Percentiles rank a stretch among this genome's conserved stretches.
These are phyloP conservation scores for Drosophila albomicans DNA, from an alignment of 1,140 invertebrate species.

Conservation along the genomic window DNA sequence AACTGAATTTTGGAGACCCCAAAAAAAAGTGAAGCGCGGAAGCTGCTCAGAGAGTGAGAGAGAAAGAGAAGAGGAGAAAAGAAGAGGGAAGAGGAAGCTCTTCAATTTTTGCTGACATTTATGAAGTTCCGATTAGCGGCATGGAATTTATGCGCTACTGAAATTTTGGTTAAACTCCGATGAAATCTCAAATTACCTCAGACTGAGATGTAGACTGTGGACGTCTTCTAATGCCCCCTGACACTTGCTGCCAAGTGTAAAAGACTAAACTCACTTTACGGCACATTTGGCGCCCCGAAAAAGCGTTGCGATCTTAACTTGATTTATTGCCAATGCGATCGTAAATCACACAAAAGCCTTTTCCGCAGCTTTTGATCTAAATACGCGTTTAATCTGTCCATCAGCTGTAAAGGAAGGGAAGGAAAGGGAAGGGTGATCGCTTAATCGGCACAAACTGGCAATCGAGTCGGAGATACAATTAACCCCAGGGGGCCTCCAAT, in stretches of 20 bases:
- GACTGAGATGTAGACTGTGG: slow-evolving; percentile 1
- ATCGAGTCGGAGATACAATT: slow-evolving; percentile 57
- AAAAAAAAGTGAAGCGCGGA: slow-evolving; percentile 39
- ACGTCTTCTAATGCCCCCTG: slow-evolving; percentile 66
- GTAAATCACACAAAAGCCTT: slow-evolving; percentile 51
- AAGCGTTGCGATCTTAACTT: slow-evolving; percentile 15
- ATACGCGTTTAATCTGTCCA: slow-evolving; percentile 46
- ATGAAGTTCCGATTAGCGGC: slow-evolving; percentile 76
- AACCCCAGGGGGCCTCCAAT: slow-evolving; percentile 56
- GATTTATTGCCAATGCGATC: slow-evolving; percentile 39
- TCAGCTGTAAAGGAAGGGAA: slow-evolving; percentile 7
- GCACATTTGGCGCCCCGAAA: slow-evolving; percentile 35
- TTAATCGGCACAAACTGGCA: slow-evolving; percentile 49
- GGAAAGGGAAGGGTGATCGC: slow-evolving; percentile 40
- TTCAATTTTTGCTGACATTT: slow-evolving; percentile 65
- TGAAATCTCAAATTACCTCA: slow-evolving; percentile 53
- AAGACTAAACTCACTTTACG: slow-evolving; percentile 50
- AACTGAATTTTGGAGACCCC: slow-evolving; percentile 11
- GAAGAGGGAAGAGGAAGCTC: background rate
- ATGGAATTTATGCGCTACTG: slow-evolving; percentile 77
- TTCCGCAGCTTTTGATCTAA: slow-evolving; percentile 47
- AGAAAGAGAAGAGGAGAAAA: background rate
- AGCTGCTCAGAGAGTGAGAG: slow-evolving; percentile 19
- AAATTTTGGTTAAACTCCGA: slow-evolving; percentile 44
- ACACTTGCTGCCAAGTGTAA: slow-evolving; percentile 77